Percentiles rank a stretch among this genome's conserved stretches.
phyloP scores from a whole-genome alignment of 2,113 vertebrate species.

The Hydropotes inermis region DNA sequence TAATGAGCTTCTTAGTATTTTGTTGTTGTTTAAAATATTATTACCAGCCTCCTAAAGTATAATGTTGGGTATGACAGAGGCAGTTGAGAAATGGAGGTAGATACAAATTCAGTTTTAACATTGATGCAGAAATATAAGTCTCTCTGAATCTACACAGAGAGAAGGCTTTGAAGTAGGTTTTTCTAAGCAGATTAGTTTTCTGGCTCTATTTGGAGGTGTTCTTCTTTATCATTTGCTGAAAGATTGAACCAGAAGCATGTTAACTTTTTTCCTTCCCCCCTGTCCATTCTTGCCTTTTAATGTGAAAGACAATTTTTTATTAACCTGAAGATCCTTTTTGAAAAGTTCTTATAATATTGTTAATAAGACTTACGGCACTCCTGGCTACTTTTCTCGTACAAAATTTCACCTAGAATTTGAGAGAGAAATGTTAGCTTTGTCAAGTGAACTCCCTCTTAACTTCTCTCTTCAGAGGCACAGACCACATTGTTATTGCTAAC shows the following conservation, averaged over 20 bases:
- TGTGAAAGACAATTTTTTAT: conserved; percentile 37
- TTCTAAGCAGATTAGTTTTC: neutral
- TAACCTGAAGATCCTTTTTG: neutral
- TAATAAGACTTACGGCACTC: neutral
- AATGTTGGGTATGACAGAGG: neutral
- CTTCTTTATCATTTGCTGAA: neutral
- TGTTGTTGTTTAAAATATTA: neutral
- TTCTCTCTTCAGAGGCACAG: neutral
- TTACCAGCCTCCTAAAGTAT: neutral
- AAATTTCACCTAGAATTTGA: conserved; percentile 32
- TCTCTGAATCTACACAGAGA: neutral
- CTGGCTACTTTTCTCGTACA: neutral
- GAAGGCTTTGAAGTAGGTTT: neutral
- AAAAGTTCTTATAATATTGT: neutral
- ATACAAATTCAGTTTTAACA: neutral
- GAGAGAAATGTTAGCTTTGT: conserved; percentile 11
- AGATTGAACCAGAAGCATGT: neutral
- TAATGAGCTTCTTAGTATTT: neutral
- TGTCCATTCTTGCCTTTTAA: conserved; percentile 7
- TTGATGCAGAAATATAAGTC: neutral
- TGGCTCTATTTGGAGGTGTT: neutral
- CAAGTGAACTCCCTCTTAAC: neutral
- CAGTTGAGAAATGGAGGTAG: neutral
- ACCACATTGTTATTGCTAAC: neutral
- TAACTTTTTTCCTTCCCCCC: neutral